Evolutionary conservation across 2,888 invertebrate genomes (phyloP), one percentile per base, ranked within the genome.

Genomic region (Drosophila yooni): DNA sequence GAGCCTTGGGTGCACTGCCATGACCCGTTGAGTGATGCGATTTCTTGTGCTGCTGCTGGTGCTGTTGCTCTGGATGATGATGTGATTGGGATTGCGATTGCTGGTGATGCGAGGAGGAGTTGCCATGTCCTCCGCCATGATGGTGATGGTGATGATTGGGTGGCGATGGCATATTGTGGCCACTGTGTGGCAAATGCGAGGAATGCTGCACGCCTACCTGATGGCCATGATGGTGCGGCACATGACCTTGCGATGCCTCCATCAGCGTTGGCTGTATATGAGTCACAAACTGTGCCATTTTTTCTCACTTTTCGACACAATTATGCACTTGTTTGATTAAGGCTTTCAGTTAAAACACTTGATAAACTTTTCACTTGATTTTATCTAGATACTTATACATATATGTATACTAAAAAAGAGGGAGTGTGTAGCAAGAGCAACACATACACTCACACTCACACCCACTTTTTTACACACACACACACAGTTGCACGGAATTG

Each of bases 271-370:
- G 94, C 90, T 94, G 94, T 81, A 95, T 94, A 83, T 94, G 94
- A 56, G 94, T 94, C 70, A 94, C 94, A 89, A 95, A 95, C 91
- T 95, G 94, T 79, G 95, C 94, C 95, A 95, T 95, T 70, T 67
- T 46, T 52, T 2, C 13, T 7, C 46, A 58, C 63, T 74, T 13
- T 38, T 68, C 53, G 64, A 58, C 40, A 54, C 46, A 51, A n/a
- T 21, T 57, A 40, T 61, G 27, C 68, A 70, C 64, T 71, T 75
- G 58, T 72, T 64, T 79, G 43, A 61, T 78, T 74, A 69, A 25
- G 38, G 29, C 68, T 38, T 81, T 69, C 15, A 57, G 63, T 61
- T 76, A 25, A 74, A 84, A 43, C 66, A 70, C 70, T 76, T 82
- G 36, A 68, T 60, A 69, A 69, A 70, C 58, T 79, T 87, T 81